phyloP scores from a whole-genome alignment of 2,113 vertebrate species.

The Callionymus lyra region DNA sequence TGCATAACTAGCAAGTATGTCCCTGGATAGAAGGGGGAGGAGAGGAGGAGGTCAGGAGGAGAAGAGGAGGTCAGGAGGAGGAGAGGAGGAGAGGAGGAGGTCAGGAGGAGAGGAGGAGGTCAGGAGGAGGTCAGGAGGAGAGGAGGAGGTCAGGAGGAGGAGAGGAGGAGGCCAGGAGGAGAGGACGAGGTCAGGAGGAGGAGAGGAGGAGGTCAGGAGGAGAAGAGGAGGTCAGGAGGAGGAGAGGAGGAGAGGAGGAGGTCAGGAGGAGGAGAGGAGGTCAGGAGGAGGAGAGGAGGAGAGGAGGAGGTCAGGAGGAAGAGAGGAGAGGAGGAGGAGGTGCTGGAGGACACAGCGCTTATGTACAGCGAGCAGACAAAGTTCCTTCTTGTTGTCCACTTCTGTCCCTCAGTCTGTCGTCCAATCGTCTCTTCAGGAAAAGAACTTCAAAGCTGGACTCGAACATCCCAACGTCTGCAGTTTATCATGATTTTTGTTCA shows the following conservation, averaged over 20 bases:
- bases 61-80: slow-evolving; percentile 38
- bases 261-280: slow-evolving; percentile 39
- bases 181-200: slow-evolving; percentile 37
- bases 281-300: too few relatives aligned
- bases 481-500: too few relatives aligned
- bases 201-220: background rate
- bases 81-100: slow-evolving; percentile 8
- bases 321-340: too few relatives aligned
- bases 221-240: too few relatives aligned
- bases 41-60: slow-evolving; percentile 4
- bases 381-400: too few relatives aligned
- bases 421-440: background rate
- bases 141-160: slow-evolving; percentile 33
- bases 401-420: slow-evolving; percentile 24
- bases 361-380: slow-evolving; percentile 65
- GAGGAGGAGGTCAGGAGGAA: slow-evolving; percentile 9
- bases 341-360: slow-evolving; percentile 62
- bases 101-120: slow-evolving; percentile 21
- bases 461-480: too few relatives aligned
- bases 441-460: too few relatives aligned
- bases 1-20: slow-evolving; percentile 1
- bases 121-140: slow-evolving; percentile 9
- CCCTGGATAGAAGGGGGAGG: background rate
- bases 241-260: background rate
- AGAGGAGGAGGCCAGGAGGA: slow-evolving; percentile 3